These are phyloP conservation scores for Dascillus cervinus DNA, from an alignment of 2,888 invertebrate species.

Conservation along the genomic window DNA sequence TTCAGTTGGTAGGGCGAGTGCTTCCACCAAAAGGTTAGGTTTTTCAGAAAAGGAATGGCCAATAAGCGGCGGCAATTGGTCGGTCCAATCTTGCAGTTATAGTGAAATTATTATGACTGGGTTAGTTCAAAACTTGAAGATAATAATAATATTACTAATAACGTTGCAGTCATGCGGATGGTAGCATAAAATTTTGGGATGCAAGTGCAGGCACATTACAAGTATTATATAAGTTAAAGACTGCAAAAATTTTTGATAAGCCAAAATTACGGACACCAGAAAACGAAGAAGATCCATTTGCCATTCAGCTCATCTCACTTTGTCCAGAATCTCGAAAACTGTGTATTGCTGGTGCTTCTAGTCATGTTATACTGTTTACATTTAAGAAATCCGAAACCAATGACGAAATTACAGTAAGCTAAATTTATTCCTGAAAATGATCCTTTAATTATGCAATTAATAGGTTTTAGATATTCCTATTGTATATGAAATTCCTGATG, in stretches of 20 bases:
- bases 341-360: slow-evolving; percentile 84
- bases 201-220: slow-evolving; percentile 93
- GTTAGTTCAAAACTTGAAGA: slow-evolving; percentile 45
- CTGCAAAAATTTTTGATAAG: slow-evolving; percentile 83
- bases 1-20: slow-evolving; percentile 76
- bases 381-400: slow-evolving; percentile 87
- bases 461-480: slow-evolving; percentile 84
- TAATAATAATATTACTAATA: neutral
- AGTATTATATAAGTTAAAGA: slow-evolving; percentile 95
- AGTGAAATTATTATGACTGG: slow-evolving; percentile 98
- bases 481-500: slow-evolving; percentile 73
- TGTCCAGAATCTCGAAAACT: slow-evolving; percentile 90
- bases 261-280: slow-evolving; percentile 58
- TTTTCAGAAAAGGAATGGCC: slow-evolving; percentile 96
- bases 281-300: slow-evolving; percentile 79
- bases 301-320: slow-evolving; percentile 80
- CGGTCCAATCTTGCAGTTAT: slow-evolving; percentile 91
- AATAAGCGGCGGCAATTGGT: slow-evolving; percentile 93
- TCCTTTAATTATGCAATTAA: neutral
- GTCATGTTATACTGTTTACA: slow-evolving; percentile 92
- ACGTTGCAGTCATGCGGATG: slow-evolving; percentile 86
- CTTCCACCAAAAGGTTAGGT: slow-evolving; percentile 63
- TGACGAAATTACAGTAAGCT: slow-evolving; percentile 67
- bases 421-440: neutral
- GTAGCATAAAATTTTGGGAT: slow-evolving; percentile 99